phyloP scores from a whole-genome alignment of 2,113 vertebrate species.

The Gymnobelideus leadbeateri region DNA sequence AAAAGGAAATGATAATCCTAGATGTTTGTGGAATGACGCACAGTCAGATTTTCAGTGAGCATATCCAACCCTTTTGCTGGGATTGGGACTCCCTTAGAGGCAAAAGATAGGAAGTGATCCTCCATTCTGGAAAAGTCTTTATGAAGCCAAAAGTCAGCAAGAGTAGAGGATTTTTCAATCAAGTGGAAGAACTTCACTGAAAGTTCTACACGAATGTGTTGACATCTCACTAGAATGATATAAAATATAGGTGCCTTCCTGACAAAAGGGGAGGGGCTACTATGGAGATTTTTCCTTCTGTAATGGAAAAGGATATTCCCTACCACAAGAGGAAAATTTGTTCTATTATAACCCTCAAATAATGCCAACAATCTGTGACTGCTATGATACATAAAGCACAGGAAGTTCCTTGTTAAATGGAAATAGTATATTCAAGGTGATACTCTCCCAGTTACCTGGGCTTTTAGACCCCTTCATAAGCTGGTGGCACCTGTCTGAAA shows the following conservation, averaged over 20 bases:
- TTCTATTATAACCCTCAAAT: background rate
- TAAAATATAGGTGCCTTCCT: too few species aligned
- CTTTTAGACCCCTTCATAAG: background rate
- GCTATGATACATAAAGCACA: background rate
- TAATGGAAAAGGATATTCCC: background rate
- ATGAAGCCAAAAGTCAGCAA: background rate
- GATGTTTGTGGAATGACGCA: background rate
- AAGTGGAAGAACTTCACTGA: background rate
- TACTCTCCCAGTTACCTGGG: background rate
- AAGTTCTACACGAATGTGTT: background rate
- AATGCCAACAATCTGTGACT: background rate
- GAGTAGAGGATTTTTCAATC: background rate
- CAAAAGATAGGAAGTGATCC: background rate
- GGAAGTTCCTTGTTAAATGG: background rate
- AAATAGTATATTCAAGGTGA: background rate
- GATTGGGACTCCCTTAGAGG: background rate
- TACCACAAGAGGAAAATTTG: background rate
- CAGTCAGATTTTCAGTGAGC: background rate
- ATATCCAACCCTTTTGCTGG: background rate
- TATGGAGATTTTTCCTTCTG: background rate
- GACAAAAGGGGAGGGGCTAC: background rate
- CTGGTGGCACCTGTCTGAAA: background rate
- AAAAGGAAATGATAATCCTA: background rate
- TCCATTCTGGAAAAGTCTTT: background rate
- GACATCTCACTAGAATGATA: too few species aligned